Conservation (phyloP, 1,140 invertebrate species). For the Penaeus vannamei region DNA sequence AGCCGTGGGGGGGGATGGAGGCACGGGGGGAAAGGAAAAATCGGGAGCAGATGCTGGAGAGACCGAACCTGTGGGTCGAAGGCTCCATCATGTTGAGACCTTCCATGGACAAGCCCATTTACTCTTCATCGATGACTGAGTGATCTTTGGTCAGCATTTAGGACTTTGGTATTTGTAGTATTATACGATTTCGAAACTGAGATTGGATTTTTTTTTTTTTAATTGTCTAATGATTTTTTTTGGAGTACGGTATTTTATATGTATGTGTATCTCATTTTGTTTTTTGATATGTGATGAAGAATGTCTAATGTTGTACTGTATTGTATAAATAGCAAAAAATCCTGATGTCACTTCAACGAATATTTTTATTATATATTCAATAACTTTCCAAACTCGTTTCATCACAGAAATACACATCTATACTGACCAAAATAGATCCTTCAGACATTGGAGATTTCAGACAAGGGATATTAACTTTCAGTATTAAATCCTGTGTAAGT, state of each 20-base stretch:
- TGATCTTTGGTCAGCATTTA: conserved; percentile 4
- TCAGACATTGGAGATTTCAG: too few species aligned
- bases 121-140: conserved; percentile 63
- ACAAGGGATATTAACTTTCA: too few species aligned
- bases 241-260: not conserved
- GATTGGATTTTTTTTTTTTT: conserved; percentile 5
- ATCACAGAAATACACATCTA: too few species aligned
- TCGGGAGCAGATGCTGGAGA: conserved; percentile 95
- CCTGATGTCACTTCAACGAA: too few species aligned
- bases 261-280: not conserved
- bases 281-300: too few species aligned
- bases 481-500: too few species aligned
- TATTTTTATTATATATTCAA: too few species aligned
- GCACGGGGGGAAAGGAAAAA: conserved; percentile 88
- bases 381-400: too few species aligned
- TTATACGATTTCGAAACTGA: not conserved
- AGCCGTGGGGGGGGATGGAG: conserved; percentile 93
- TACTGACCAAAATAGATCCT: too few species aligned
- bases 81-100: conserved; percentile 88
- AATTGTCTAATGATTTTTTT: not conserved
- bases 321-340: too few species aligned
- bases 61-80: conserved; percentile 96
- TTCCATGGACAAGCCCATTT: conserved; percentile 74
- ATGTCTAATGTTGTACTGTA: too few species aligned
- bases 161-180: not conserved